Conservation (phyloP, 2,797 vertebrate species). For the Streptopelia turtur region DNA sequence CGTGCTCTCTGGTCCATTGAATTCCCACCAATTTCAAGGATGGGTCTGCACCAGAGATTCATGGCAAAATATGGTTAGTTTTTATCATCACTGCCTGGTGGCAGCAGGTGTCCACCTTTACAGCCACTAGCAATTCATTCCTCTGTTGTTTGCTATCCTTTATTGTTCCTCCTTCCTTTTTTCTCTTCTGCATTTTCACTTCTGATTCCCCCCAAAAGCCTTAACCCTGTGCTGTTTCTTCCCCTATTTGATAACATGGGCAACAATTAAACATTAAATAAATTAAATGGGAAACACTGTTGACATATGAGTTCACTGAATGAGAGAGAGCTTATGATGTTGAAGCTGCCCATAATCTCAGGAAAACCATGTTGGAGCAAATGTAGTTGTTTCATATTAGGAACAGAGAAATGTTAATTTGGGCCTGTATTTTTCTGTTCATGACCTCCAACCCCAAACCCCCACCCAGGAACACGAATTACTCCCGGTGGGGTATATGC, state of each 20-base stretch:
- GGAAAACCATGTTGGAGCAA: background rate
- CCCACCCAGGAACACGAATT: background rate
- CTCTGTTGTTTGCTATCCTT: background rate
- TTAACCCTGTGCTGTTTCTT: background rate
- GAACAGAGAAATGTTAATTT: background rate
- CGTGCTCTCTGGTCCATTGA: slow-evolving; percentile 22
- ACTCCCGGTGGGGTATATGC: background rate
- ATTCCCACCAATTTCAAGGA: slow-evolving; percentile 59
- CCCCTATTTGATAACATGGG: background rate
- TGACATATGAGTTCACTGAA: background rate
- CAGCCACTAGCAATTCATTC: background rate
- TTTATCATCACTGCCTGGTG: slow-evolving; percentile 42
- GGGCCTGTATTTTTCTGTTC: background rate
- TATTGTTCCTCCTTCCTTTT: background rate
- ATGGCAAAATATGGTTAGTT: background rate
- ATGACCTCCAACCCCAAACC: background rate
- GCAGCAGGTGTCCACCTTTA: slow-evolving; percentile 43
- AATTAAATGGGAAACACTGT: background rate
- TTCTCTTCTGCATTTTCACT: background rate
- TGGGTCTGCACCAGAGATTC: slow-evolving; percentile 46
- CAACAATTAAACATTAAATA: background rate
- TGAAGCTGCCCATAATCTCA: background rate
- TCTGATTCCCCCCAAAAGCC: background rate
- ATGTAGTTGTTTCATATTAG: background rate
- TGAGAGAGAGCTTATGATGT: background rate